Percentiles rank a stretch among this genome's conserved stretches.
phyloP scores from a whole-genome alignment of 1,140 invertebrate genomes.

The Lordiphosa clarofinis region DNA sequence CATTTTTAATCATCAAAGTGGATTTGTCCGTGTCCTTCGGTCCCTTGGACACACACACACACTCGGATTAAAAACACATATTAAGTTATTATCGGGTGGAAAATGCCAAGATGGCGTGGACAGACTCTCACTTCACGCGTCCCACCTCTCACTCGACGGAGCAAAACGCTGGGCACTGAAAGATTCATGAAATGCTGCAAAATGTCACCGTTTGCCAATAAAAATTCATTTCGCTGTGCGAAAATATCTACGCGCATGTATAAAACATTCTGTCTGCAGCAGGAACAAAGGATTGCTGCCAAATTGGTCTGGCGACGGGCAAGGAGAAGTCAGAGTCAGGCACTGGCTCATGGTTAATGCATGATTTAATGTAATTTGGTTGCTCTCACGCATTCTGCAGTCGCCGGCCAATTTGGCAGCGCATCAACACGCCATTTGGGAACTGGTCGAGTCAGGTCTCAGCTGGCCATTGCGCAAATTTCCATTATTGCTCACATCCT shows the following conservation, averaged over 20 bases:
- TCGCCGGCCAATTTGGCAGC: constrained; percentile 67
- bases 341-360: constrained; percentile 68
- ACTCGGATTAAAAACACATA: constrained; percentile 77
- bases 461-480: constrained; percentile 46
- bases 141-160: background rate
- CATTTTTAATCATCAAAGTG: constrained; percentile 79
- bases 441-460: constrained; percentile 23
- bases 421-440: constrained; percentile 73
- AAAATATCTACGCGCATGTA: constrained; percentile 50
- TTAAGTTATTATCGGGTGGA: constrained; percentile 78
- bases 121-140: constrained; percentile 6
- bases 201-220: constrained; percentile 48
- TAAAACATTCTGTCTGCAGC: constrained; percentile 54
- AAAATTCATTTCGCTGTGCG: constrained; percentile 59
- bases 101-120: constrained; percentile 12
- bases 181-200: constrained; percentile 38
- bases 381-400: constrained; percentile 57
- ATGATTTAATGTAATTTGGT: constrained; percentile 73
- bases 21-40: constrained; percentile 44
- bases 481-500: constrained; percentile 73
- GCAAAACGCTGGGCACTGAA: constrained; percentile 20
- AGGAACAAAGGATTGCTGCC: constrained; percentile 67
- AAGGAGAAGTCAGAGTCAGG: background rate
- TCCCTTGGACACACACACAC: constrained; percentile 16
- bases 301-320: constrained; percentile 50